Conservation (phyloP, 1,140 invertebrate genomes). For the Lucilia sericata region DNA sequence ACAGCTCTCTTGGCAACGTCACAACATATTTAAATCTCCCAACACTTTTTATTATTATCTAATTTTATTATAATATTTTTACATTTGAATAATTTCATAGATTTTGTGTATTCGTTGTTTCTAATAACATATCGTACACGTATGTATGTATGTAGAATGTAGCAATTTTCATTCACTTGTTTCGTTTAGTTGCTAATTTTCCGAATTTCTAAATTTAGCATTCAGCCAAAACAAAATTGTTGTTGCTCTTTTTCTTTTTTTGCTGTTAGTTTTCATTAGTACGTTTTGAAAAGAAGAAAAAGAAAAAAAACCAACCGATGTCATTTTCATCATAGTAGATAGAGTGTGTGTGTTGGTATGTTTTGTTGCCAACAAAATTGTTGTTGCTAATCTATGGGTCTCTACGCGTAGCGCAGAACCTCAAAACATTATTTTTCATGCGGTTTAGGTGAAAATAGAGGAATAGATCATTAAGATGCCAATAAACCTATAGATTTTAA, state of each 20-base stretch:
- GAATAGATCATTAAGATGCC: not conserved
- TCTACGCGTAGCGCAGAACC: not conserved
- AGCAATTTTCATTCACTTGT: conserved; percentile 14
- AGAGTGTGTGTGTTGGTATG: not conserved
- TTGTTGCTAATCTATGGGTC: not conserved
- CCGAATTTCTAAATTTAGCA: conserved; percentile 20
- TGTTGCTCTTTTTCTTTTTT: not conserved
- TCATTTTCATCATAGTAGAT: not conserved
- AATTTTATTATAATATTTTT: not conserved
- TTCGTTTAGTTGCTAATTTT: not conserved
- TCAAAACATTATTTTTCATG: not conserved
- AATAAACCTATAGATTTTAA: no score
- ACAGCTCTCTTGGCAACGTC: conserved; percentile 3
- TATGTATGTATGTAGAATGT: not conserved
- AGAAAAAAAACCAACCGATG: not conserved
- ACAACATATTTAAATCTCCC: not conserved
- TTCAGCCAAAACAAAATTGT: not conserved
- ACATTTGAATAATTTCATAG: not conserved
- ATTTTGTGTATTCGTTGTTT: not conserved
- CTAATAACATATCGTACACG: not conserved
- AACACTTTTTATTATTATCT: not conserved
- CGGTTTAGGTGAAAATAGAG: not conserved
- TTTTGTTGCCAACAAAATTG: conserved; percentile 28
- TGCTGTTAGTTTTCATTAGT: not conserved
- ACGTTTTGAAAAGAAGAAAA: not conserved